These are phyloP conservation scores for Protomyctophum bolini DNA, from an alignment of 2,113 vertebrate genomes.

Conservation along the genomic window DNA sequence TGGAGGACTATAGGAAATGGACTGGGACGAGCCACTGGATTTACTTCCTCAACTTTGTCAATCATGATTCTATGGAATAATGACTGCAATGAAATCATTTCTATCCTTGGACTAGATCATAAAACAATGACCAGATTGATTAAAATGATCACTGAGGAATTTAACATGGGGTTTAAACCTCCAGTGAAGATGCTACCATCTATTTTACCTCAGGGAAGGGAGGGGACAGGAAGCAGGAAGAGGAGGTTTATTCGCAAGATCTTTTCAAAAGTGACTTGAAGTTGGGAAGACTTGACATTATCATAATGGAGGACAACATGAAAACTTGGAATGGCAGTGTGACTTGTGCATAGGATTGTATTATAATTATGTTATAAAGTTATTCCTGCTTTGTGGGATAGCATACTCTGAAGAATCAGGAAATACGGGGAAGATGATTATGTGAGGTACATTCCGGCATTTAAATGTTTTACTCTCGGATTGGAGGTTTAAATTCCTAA, in stretches of 20 bases:
- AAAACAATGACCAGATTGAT: neutral
- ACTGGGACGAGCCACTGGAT: neutral
- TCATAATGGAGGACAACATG: too few species aligned
- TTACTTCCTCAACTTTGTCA: neutral
- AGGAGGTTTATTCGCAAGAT: neutral
- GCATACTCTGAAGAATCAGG: too few species aligned
- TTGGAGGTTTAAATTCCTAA: too few species aligned
- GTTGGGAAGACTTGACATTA: neutral
- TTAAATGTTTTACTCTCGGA: too few species aligned
- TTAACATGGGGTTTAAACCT: neutral
- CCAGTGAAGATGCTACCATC: neutral
- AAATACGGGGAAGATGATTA: too few species aligned
- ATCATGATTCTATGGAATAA: neutral
- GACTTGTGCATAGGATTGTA: too few species aligned
- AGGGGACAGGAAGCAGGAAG: slow-evolving; percentile 25
- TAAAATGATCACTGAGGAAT: neutral
- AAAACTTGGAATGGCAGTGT: too few species aligned
- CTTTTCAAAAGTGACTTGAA: slow-evolving; percentile 41
- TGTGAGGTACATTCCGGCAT: too few species aligned
- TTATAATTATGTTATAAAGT: too few species aligned
- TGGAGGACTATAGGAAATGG: slow-evolving; percentile 65
- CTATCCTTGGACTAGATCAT: neutral
- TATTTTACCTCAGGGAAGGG: slow-evolving; percentile 41
- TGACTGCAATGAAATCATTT: neutral
- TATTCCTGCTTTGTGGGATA: too few species aligned